phyloP scores from a whole-genome alignment of 2,888 invertebrate genomes.

The Boloria euphrosyne region DNA sequence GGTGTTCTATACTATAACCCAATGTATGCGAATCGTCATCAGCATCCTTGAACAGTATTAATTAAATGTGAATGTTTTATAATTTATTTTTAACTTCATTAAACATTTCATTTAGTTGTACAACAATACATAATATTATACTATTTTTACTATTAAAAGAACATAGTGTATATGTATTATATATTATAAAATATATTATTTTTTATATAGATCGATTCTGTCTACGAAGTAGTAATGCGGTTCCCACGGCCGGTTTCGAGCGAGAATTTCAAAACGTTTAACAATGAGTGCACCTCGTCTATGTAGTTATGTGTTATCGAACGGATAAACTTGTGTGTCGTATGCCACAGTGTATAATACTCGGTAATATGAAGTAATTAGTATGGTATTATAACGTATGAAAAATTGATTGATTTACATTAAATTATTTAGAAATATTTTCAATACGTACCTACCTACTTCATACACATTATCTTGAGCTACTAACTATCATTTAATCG shows the following conservation, averaged over 20 bases:
- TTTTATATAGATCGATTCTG: slow-evolving; percentile 28
- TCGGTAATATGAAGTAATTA: slow-evolving; percentile 6
- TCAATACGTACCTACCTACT: no score
- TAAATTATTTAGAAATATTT: no score
- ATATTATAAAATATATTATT: slow-evolving; percentile 8
- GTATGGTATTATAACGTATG: not conserved
- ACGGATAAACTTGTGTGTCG: slow-evolving; percentile 46
- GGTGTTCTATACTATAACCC: slow-evolving; percentile 1
- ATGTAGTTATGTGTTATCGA: slow-evolving; percentile 51
- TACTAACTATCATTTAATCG: no score
- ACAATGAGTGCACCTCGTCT: slow-evolving; percentile 68
- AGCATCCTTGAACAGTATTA: not conserved
- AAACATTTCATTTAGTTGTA: not conserved
- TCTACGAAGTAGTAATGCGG: slow-evolving; percentile 43
- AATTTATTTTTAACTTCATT: not conserved
- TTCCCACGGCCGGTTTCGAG: slow-evolving; percentile 73
- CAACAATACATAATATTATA: not conserved
- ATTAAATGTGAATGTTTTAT: not conserved
- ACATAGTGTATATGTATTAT: not conserved
- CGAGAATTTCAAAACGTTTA: slow-evolving; percentile 73
- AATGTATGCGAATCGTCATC: slow-evolving; percentile 7
- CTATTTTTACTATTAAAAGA: not conserved
- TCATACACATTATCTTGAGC: no score
- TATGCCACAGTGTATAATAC: slow-evolving; percentile 44
- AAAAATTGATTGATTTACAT: no score